A percentile compares a stretch with the other conserved stretches of the same genome.
phyloP scores from a whole-genome alignment of 2,888 invertebrate genomes.

The Ichneumoninae sp. region DNA sequence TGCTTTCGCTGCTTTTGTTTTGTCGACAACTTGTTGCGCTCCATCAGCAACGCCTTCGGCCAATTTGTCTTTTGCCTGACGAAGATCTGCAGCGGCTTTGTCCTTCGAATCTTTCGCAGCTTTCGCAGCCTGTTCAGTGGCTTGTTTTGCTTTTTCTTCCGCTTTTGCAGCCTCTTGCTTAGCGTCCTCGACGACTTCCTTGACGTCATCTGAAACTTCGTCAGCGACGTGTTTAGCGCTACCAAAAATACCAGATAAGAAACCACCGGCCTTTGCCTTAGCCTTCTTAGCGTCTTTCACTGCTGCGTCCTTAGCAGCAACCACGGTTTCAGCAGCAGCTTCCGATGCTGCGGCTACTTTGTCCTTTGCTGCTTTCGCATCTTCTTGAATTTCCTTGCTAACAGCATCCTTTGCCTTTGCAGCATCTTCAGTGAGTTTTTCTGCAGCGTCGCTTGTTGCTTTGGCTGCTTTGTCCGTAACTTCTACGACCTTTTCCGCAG shows the following conservation, averaged over 20 bases:
- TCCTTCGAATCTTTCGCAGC: constrained; percentile 65
- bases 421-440: constrained; percentile 54
- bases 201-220: constrained; percentile 74
- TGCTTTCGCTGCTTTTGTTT: constrained; percentile 42
- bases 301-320: constrained; percentile 62
- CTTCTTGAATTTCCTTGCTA: constrained; percentile 57
- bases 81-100: constrained; percentile 46
- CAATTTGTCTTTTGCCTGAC: constrained; percentile 63
- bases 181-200: constrained; percentile 85
- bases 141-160: constrained; percentile 55
- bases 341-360: constrained; percentile 46
- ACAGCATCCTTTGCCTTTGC: constrained; percentile 68
- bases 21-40: constrained; percentile 30
- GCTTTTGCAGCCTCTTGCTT: constrained; percentile 75
- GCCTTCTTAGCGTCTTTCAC: constrained; percentile 69
- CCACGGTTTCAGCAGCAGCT: constrained; percentile 59
- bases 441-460: constrained; percentile 55
- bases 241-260: constrained; percentile 72
- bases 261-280: constrained; percentile 72
- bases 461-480: constrained; percentile 40
- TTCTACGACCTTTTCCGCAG: constrained; percentile 53
- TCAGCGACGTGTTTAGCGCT: constrained; percentile 69
- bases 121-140: constrained; percentile 53
- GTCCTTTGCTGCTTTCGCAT: constrained; percentile 64
- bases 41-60: constrained; percentile 23